Conservation (phyloP, 2,888 invertebrate genomes). For the Latheticus oryzae region DNA sequence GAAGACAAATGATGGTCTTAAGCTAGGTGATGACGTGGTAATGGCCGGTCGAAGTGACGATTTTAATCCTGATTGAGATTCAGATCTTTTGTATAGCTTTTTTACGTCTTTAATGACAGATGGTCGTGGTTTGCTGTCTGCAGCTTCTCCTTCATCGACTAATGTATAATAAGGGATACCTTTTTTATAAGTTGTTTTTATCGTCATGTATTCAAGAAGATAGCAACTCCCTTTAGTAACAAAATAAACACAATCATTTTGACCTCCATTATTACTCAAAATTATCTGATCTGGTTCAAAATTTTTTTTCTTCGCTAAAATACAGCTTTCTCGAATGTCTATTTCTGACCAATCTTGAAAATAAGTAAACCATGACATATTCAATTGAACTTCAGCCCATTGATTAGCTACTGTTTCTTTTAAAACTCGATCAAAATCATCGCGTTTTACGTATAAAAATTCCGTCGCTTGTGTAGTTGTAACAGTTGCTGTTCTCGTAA, state of each 20-base stretch:
- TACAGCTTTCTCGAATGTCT: conserved; percentile 74
- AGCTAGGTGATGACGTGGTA: conserved; percentile 55
- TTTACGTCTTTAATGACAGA: conserved; percentile 26
- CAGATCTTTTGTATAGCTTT: conserved; percentile 10
- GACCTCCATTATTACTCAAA: conserved; percentile 68
- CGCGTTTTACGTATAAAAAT: conserved; percentile 71
- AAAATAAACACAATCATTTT: conserved; percentile 66
- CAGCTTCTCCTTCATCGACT: conserved; percentile 9
- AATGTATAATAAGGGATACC: conserved; percentile 13
- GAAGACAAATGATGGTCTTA: conserved; percentile 5
- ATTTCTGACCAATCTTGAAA: conserved; percentile 73
- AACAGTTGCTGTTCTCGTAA: conserved; percentile 72
- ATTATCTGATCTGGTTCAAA: conserved; percentile 70
- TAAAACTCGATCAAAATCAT: conserved; percentile 73
- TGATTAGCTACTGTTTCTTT: conserved; percentile 70
- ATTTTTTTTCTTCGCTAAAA: conserved; percentile 72
- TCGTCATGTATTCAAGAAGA: conserved; percentile 70
- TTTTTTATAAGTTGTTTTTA: conserved; percentile 24
- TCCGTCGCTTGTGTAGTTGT: conserved; percentile 72
- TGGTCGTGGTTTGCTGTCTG: conserved; percentile 1
- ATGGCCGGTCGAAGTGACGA: conserved; percentile 41
- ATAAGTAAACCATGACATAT: conserved; percentile 73
- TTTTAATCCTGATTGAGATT: conserved; percentile 3
- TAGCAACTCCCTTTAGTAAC: conserved; percentile 71
- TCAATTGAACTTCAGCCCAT: conserved; percentile 72